Base-by-base conservation (phyloP, 2,797 vertebrate genomes). In the Amblyraja radiata region DNA sequence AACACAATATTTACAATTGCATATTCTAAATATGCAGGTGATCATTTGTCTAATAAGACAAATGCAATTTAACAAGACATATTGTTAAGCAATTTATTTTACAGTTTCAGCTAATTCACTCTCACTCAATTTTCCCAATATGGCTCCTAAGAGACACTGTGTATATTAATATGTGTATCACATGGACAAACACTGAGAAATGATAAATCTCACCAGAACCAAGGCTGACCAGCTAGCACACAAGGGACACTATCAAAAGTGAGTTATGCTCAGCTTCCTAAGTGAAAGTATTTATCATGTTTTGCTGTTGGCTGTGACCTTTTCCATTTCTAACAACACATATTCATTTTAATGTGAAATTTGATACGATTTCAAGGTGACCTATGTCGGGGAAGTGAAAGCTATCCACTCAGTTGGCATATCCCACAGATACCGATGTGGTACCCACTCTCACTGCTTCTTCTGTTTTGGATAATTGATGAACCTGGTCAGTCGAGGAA, bases 171-270 rank as follows among this genome's bases (percentile, higher is more conserved):
- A 46, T 71, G 16, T 74, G n/a, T 91, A 14, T 91, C 18, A 68
- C 23, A 90, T n/a, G 14, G 88, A 73, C 18, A 65, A 71, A 71
- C 32, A 21, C 7, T 74, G 65, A 71, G 4, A 54, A 14, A 61
- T 86, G 58, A 86, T 86, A 63, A 86, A 86, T 91, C 8, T 91
- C 68, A 71, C 86, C 9, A 71, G 61, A 90, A 90, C 61, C 71
- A 32, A 90, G 32, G 32, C 18, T 90, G 32, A 90, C 32, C 65
- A 90, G 18, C 32, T 39, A 90, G 32, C 5, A 2, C 86, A 90
- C 65, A 32, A 90, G 88, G 36, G 21, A 73, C n/a, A 32, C 39
- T 25, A 46, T 91, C 88, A 71, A 13, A 32, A 73, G 71, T 68
- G 63, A 65, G 65, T 46, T 90, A 23, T 25, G 36, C 21, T 18